Percentiles rank a stretch among this genome's conserved stretches.
Evolutionary conservation across 2,888 invertebrate genomes (phyloP).

Genomic region (Aspidiotus destructor): DNA sequence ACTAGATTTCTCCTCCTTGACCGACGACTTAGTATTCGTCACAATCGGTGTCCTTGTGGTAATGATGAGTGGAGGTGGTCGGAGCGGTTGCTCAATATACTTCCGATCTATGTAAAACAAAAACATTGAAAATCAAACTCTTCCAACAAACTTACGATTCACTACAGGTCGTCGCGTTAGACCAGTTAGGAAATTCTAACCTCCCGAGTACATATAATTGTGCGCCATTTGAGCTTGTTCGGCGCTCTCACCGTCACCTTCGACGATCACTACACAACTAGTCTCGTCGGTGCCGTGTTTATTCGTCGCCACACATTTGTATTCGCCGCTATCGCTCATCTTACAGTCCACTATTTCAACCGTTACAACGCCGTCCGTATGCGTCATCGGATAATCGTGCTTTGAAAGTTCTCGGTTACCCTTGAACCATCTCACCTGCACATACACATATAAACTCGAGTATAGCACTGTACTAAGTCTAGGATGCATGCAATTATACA

Average conservation of each 20-base stretch:
- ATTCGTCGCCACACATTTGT: conserved; percentile 88
- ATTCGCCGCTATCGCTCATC: conserved; percentile 92
- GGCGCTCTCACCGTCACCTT: conserved; percentile 70
- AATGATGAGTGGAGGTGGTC: conserved; percentile 67
- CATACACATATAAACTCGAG: background rate
- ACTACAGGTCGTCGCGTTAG: conserved; percentile 25
- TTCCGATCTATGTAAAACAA: conserved; percentile 54
- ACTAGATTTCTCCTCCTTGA: conserved; percentile 20
- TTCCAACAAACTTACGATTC: background rate
- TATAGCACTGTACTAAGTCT: background rate
- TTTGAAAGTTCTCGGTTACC: conserved; percentile 84
- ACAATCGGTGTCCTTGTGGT: conserved; percentile 49
- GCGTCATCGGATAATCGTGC: conserved; percentile 81
- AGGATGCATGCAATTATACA: too few species aligned
- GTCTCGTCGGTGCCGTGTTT: conserved; percentile 91
- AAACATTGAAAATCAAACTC: background rate
- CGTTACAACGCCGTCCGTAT: conserved; percentile 90
- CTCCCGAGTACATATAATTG: conserved; percentile 78
- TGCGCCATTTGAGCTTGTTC: conserved; percentile 76
- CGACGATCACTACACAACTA: conserved; percentile 87
- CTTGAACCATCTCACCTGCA: conserved; percentile 58
- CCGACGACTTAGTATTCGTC: conserved; percentile 17
- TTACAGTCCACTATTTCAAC: conserved; percentile 93
- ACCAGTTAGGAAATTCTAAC: conserved; percentile 40
- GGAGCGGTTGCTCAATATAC: conserved; percentile 74